A percentile compares a stretch with the other conserved stretches of the same genome.
phyloP scores from a whole-genome alignment of 2,888 invertebrate genomes.

The Caradrina clavipalpis region DNA sequence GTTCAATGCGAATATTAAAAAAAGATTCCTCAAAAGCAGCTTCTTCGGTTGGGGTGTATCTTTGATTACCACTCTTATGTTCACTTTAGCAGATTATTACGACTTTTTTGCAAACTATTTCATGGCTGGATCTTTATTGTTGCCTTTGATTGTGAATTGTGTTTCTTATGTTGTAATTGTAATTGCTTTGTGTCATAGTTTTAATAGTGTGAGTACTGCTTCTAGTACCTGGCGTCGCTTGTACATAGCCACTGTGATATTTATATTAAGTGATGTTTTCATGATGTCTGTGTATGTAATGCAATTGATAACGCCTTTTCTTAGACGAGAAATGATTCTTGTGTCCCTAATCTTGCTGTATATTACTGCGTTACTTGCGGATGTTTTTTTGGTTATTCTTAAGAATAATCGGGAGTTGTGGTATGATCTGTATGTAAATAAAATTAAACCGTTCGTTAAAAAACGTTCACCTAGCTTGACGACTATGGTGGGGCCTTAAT shows the following conservation, averaged over 20 bases:
- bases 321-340: background rate
- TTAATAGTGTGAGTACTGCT: background rate
- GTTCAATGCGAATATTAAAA: background rate
- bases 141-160: constrained; percentile 11
- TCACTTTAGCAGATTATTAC: background rate
- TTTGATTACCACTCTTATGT: background rate
- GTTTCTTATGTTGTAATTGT: background rate
- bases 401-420: constrained; percentile 3
- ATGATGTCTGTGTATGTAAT: background rate
- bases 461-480: background rate
- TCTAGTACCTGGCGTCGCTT: background rate
- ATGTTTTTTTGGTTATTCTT: background rate
- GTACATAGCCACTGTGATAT: constrained; percentile 4
- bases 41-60: background rate
- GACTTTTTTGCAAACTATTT: background rate
- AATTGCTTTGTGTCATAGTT: background rate
- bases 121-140: background rate
- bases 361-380: background rate
- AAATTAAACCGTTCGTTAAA: background rate
- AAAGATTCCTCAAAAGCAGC: background rate
- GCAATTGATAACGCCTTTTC: background rate
- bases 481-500: no score
- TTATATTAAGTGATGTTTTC: constrained; percentile 1
- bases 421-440: background rate
- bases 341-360: background rate